Evolutionary conservation across 1,140 invertebrate genomes (phyloP).

Genomic region (Drosophila nannoptera): DNA sequence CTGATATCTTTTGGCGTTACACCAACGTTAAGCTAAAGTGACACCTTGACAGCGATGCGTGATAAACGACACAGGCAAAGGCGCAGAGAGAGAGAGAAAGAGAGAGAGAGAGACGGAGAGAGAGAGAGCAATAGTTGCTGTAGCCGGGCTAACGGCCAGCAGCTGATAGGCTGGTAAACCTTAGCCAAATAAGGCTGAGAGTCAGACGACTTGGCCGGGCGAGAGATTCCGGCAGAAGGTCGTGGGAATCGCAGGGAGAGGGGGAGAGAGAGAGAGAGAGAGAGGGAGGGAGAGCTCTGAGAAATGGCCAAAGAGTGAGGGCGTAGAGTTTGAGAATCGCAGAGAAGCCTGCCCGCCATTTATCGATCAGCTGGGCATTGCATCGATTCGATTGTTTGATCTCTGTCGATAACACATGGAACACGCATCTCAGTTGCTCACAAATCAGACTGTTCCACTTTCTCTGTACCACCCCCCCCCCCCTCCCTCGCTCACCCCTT

Average conservation of each 20-base stretch:
- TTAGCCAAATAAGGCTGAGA: no score
- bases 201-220: background rate
- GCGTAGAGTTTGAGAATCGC: background rate
- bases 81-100: background rate
- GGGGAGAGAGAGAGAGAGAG: background rate
- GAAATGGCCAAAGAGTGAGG: no score
- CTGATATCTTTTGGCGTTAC: slow-evolving; percentile 63
- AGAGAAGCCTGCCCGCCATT: background rate
- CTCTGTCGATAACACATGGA: background rate
- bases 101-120: background rate
- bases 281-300: background rate
- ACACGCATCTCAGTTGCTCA: slow-evolving; percentile 18
- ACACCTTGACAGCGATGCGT: slow-evolving; percentile 77
- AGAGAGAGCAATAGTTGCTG: slow-evolving; percentile 15
- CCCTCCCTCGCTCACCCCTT: background rate
- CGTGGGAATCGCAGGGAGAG: background rate
- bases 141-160: slow-evolving; percentile 23
- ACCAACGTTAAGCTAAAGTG: slow-evolving; percentile 72
- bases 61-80: slow-evolving; percentile 70
- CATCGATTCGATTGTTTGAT: slow-evolving; percentile 1
- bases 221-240: background rate
- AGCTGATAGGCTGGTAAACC: slow-evolving; percentile 25
- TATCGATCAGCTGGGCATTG: background rate
- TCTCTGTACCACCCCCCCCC: background rate
- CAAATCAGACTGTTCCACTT: slow-evolving; percentile 15